phyloP scores from a whole-genome alignment of 1,140 invertebrate genomes.

The Procambarus virginalis region DNA sequence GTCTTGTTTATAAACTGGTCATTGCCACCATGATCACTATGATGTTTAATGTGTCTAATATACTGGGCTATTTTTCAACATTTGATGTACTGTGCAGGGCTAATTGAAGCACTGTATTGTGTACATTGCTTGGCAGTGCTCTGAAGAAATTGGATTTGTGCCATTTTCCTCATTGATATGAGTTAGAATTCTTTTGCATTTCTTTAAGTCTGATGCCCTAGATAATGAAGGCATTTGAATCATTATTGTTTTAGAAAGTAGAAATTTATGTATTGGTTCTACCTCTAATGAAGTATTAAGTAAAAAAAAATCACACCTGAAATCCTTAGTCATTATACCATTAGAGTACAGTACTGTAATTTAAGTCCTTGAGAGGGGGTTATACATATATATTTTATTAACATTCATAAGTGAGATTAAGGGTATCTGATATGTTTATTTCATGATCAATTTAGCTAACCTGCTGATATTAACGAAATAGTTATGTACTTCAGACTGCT shows the following conservation, averaged over 20 bases:
- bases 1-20: background rate
- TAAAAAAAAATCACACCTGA: background rate
- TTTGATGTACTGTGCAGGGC: background rate
- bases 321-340: background rate
- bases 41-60: background rate
- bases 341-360: background rate
- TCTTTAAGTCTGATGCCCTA: background rate
- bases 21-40: background rate
- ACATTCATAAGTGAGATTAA: background rate
- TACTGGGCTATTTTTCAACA: background rate
- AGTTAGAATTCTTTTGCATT: too few relatives aligned
- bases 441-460: background rate
- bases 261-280: background rate
- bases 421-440: background rate
- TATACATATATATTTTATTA: background rate
- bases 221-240: background rate
- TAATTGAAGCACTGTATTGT: background rate
- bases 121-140: background rate
- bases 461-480: background rate
- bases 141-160: background rate
- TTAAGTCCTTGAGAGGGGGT: background rate
- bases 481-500: conserved; percentile 20
- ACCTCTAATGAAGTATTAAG: background rate
- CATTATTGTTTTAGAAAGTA: background rate
- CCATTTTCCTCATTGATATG: background rate